phyloP scores from a whole-genome alignment of 2,113 vertebrate genomes.

The Gymnarchus niloticus region DNA sequence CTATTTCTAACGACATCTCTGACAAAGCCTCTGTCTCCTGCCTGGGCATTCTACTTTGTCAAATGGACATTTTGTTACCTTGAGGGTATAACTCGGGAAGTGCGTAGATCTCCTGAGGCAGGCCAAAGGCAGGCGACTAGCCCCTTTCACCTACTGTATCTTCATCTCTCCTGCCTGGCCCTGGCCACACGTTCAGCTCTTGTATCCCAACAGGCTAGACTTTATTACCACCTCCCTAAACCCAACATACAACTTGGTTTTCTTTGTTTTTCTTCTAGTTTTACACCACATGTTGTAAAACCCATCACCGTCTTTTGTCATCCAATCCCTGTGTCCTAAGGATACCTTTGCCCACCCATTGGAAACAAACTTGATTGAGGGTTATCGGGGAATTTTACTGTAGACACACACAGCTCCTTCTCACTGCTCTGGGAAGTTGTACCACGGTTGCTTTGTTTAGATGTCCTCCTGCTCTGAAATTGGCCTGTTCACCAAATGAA shows the following conservation, averaged over 20 bases:
- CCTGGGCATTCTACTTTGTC: neutral
- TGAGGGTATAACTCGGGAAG: neutral
- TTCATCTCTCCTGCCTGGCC: too few relatives aligned
- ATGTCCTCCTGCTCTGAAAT: constrained; percentile 67
- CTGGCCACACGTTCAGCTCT: too few relatives aligned
- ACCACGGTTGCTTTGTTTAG: constrained; percentile 64
- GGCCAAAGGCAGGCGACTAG: too few relatives aligned
- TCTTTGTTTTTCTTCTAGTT: neutral
- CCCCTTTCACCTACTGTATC: neutral
- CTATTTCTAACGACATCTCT: neutral
- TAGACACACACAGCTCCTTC: constrained; percentile 38
- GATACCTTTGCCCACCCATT: neutral
- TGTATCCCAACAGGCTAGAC: too few relatives aligned
- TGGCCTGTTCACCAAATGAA: constrained; percentile 72
- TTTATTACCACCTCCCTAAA: neutral
- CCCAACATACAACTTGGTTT: neutral
- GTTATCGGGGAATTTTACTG: neutral
- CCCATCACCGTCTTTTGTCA: neutral
- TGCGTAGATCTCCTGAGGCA: too few relatives aligned
- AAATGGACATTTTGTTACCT: neutral
- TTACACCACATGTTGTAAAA: neutral
- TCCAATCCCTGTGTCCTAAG: neutral
- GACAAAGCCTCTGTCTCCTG: neutral
- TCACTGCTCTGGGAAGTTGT: constrained; percentile 57
- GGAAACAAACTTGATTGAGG: neutral